A percentile compares a stretch with the other conserved stretches of the same genome.
Evolutionary conservation across 1,140 invertebrate genomes (phyloP).

Genomic region (Tetramorium alpestre): DNA sequence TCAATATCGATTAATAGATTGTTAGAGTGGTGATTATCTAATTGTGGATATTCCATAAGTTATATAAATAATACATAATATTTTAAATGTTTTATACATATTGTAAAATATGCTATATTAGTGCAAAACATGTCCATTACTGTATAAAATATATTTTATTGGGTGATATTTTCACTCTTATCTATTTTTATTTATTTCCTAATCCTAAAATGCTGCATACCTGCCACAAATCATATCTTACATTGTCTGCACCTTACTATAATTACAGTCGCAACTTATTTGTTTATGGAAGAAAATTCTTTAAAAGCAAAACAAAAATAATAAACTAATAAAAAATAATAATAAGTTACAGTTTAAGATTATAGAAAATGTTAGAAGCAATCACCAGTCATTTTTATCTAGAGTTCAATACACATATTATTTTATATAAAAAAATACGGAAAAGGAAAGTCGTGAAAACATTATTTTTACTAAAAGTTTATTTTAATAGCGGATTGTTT

Average conservation of each 20-base stretch:
- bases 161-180: no score
- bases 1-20: constrained; percentile 11
- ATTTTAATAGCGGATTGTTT: background rate
- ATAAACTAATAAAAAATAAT: background rate
- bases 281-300: background rate
- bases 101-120: background rate
- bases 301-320: background rate
- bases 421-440: background rate
- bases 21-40: background rate
- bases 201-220: no score
- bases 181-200: background rate
- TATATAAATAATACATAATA: background rate
- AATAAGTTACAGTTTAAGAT: background rate
- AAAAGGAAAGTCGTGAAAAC: background rate
- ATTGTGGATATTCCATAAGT: background rate
- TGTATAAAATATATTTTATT: background rate
- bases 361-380: background rate
- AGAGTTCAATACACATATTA: background rate
- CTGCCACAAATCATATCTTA: background rate
- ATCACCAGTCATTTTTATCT: background rate
- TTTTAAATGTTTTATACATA: background rate
- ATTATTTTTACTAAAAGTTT: background rate
- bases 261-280: background rate
- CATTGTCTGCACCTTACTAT: background rate
- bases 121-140: background rate